Percentiles rank a stretch among this genome's conserved stretches.
These are phyloP conservation scores for Menidia beryllina DNA, from an alignment of 2,113 vertebrate genomes.

Conservation along the genomic window DNA sequence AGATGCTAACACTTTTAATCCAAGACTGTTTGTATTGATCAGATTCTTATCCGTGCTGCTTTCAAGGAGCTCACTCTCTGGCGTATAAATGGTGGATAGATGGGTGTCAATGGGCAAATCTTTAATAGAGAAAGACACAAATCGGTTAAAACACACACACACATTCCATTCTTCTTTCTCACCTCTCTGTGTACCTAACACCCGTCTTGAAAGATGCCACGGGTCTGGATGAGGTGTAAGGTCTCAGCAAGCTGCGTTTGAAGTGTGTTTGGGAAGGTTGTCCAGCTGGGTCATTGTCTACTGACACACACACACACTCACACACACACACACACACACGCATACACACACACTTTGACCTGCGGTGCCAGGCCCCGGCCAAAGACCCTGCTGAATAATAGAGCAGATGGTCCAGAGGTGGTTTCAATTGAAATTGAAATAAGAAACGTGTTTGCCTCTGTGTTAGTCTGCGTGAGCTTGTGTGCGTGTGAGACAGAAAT, in stretches of 20 bases:
- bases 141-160: not conserved
- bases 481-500: not conserved
- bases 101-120: slow-evolving; percentile 30
- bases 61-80: slow-evolving; percentile 29
- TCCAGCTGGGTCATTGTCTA: slow-evolving; percentile 65
- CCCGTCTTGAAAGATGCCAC: slow-evolving; percentile 63
- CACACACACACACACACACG: slow-evolving; percentile 38
- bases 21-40: slow-evolving; percentile 51
- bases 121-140: slow-evolving; percentile 7
- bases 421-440: slow-evolving; percentile 67
- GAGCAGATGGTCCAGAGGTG: slow-evolving; percentile 79
- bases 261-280: slow-evolving; percentile 66
- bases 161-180: slow-evolving; percentile 39
- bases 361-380: slow-evolving; percentile 47
- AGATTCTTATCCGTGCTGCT: slow-evolving; percentile 30
- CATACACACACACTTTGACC: slow-evolving; percentile 51
- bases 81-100: slow-evolving; percentile 19
- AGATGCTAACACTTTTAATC: slow-evolving; percentile 35
- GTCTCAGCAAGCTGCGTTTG: slow-evolving; percentile 66
- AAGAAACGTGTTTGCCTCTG: slow-evolving; percentile 20
- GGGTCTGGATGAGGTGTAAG: slow-evolving; percentile 62
- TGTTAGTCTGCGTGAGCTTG: slow-evolving; percentile 29
- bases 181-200: slow-evolving; percentile 47
- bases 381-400: slow-evolving; percentile 65
- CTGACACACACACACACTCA: slow-evolving; percentile 34